Evolutionary conservation across 1,140 invertebrate genomes (phyloP), one percentile per base, ranked within the genome.

Genomic region (Drosophila funebris): DNA sequence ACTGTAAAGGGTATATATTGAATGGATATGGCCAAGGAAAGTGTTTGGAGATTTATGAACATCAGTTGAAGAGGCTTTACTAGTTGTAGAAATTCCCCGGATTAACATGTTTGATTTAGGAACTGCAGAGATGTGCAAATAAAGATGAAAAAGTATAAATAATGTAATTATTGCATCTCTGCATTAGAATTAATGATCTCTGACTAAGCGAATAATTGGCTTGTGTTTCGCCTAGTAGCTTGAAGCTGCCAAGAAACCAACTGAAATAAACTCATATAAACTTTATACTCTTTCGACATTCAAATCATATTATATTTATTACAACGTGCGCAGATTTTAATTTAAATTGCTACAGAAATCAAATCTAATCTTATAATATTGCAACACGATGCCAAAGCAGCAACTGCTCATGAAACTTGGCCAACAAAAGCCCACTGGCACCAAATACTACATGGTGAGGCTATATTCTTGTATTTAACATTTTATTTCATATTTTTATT

Each of bases 401-500:
- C 37, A 14, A 6, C 37, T n/a, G n/a, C 36, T 39, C n/a, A 18
- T 39, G 4, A 11, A 44, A 61, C 11, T 8, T 46, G 36, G 22
- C 31, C 36, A 41, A 62, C 70, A 68, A 48, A 33, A 54, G 68
- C 33, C 81, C 73, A 24, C 18, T 31, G 67, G 80, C 68, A 20
- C 7, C 44, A 48, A 56, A 43, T 66, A 52, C 3, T 11, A 33
- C 50, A 70, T 64, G 69, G 62, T 76, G 61, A 80, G 61, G 76
- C 52, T 75, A 80, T 68, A 69, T 85, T 72, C 53, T 76, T 58
- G 76, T 53, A 69, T 60, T 44, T 79, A 58, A 43, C 50, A 66
- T 61, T 76, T 57, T 63, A 76, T 76, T 76, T 71, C 54, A 71
- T 61, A 60, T 58, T 60, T 58, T 67, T 73, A 62, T 73, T 50